A percentile compares a stretch with the other conserved stretches of the same genome.
phyloP scores from a whole-genome alignment of 2,888 invertebrate species.

The Apotomis betuletana region DNA sequence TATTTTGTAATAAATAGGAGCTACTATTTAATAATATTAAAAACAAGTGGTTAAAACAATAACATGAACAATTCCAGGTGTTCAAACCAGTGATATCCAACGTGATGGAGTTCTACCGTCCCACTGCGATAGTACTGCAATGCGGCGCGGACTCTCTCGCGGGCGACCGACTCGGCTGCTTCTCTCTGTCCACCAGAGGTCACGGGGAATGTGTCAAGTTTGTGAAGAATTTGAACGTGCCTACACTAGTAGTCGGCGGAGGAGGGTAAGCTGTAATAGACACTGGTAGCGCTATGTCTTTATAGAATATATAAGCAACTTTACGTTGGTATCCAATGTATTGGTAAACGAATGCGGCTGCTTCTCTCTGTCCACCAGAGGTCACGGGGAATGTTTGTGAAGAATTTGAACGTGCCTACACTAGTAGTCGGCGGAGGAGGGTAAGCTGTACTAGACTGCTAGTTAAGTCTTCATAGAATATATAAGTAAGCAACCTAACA shows the following conservation, averaged over 20 bases:
- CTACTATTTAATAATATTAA: too few species aligned
- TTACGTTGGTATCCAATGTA: too few species aligned
- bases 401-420: slow-evolving; percentile 95
- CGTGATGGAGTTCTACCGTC: slow-evolving; percentile 98
- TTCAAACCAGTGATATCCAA: slow-evolving; percentile 97
- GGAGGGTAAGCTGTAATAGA: slow-evolving; percentile 79
- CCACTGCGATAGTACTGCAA: slow-evolving; percentile 97
- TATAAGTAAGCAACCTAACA: too few species aligned
- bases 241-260: slow-evolving; percentile 93
- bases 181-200: slow-evolving; percentile 96
- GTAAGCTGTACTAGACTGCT: slow-evolving; percentile 57
- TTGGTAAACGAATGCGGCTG: slow-evolving; percentile 85
- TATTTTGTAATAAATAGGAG: too few species aligned
- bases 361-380: slow-evolving; percentile 96
- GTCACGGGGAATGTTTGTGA: slow-evolving; percentile 99
- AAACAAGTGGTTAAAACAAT: too few species aligned
- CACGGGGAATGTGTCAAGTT: slow-evolving; percentile 99
- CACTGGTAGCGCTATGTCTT: too few species aligned
- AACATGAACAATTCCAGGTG: slow-evolving; percentile 78
- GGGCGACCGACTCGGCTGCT: slow-evolving; percentile 97
- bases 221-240: slow-evolving; percentile 95
- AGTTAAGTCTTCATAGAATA: too few species aligned
- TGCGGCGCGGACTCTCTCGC: slow-evolving; percentile 99
- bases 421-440: slow-evolving; percentile 93
- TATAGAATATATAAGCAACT: too few species aligned